These are phyloP conservation scores for Chaenodraco wilsoni DNA, from an alignment of 2,797 vertebrate genomes.

Conservation along the genomic window DNA sequence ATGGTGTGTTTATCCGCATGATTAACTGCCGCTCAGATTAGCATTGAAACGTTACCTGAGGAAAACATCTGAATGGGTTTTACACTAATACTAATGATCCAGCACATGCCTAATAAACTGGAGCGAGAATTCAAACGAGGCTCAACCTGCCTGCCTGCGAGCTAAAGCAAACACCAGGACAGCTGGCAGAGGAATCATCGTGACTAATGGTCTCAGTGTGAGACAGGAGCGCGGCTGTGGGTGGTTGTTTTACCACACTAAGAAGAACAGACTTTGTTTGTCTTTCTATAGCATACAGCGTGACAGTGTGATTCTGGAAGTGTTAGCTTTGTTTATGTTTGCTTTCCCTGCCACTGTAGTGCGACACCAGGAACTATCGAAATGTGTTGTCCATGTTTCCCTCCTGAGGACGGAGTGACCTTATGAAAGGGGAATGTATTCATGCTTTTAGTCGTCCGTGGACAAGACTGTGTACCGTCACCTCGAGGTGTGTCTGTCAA, in stretches of 20 bases:
- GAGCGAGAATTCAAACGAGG: constrained; percentile 77
- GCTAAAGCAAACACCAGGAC: constrained; percentile 78
- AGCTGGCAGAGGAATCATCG: constrained; percentile 80
- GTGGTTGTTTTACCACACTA: constrained; percentile 72
- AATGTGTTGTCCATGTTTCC: constrained; percentile 33
- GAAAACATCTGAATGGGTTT: constrained; percentile 66
- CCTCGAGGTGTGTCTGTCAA: constrained; percentile 46
- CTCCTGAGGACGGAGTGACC: constrained; percentile 42
- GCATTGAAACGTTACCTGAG: constrained; percentile 66
- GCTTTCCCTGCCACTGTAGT: constrained; percentile 56
- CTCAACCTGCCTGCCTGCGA: constrained; percentile 75
- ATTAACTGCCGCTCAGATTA: constrained; percentile 54
- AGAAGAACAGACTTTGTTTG: constrained; percentile 77
- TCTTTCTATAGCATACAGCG: constrained; percentile 70
- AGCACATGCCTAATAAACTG: constrained; percentile 70
- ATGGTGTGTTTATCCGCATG: constrained; percentile 49
- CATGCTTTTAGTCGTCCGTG: constrained; percentile 21
- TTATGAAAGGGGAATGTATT: constrained; percentile 25
- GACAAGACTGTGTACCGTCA: constrained; percentile 23
- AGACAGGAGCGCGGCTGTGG: constrained; percentile 77
- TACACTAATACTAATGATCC: constrained; percentile 67
- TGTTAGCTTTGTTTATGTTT: constrained; percentile 68
- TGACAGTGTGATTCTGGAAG: constrained; percentile 71
- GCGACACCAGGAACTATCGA: constrained; percentile 40
- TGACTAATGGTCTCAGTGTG: constrained; percentile 82